Percentiles rank a stretch among this genome's conserved stretches.
These are phyloP conservation scores for Bos indicus DNA, from an alignment of 2,113 vertebrate genomes.

Conservation along the genomic window DNA sequence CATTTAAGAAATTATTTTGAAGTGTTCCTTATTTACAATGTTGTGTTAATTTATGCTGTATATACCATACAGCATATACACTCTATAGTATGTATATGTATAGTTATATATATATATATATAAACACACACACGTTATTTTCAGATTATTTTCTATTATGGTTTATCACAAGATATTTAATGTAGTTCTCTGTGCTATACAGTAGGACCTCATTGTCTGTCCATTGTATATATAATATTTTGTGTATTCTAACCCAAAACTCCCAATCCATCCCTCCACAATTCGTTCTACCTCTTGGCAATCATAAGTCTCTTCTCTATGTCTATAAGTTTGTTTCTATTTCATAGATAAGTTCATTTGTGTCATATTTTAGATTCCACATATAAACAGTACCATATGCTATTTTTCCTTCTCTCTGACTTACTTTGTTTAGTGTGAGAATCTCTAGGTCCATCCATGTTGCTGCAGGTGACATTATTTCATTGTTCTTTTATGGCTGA, in stretches of 20 bases:
- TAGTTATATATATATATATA: background rate
- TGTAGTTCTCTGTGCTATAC: background rate
- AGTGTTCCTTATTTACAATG: background rate
- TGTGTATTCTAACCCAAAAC: background rate
- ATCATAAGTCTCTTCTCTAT: background rate
- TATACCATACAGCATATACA: background rate
- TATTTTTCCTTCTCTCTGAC: background rate
- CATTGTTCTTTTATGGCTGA: background rate
- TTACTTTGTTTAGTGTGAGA: background rate
- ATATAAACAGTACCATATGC: background rate
- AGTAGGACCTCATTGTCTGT: background rate
- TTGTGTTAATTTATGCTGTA: background rate
- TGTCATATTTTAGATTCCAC: background rate
- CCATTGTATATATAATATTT: background rate
- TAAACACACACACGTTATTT: background rate
- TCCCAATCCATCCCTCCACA: background rate
- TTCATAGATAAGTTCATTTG: background rate
- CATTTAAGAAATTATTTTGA: background rate
- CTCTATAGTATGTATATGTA: background rate
- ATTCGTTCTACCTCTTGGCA: background rate
- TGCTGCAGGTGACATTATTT: background rate
- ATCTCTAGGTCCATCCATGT: background rate
- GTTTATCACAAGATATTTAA: background rate
- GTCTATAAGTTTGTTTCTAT: background rate
- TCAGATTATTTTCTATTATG: background rate